Evolutionary conservation across 2,797 vertebrate genomes (phyloP), one percentile per base, ranked within the genome.

Genomic region (Macropodus opercularis): DNA sequence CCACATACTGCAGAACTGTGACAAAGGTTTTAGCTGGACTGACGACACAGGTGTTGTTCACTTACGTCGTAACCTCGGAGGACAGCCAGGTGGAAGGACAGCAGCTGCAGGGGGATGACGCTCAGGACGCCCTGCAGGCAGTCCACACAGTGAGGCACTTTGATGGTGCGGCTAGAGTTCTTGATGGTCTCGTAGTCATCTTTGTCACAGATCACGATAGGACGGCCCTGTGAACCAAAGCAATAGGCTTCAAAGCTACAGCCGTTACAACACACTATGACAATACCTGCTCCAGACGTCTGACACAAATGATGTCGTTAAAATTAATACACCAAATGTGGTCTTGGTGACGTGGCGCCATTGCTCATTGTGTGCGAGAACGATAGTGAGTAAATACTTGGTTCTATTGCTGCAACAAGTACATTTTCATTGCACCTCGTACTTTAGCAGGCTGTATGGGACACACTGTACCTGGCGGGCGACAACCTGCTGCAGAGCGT

Each of bases 51-150:
- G n/a, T n/a, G n/a, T n/a, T n/a, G n/a, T n/a, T n/a, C n/a, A 78
- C 98, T 97, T 72, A 99, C 98, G 0, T 98, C 97, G 0, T 88
- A 99, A 70, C 96, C 97, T 66, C 97, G 83, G 67, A 99, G 94
- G 17, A 98, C 96, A 0, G 98, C 98, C 14, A 99, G 94, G 72
- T 99, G 97, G 91, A 98, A 99, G 63, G 97, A 97, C 75, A 99
- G 93, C 48, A 99, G 91, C 91, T 99, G 98, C 7, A 99, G 92
- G 1, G 98, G 98, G 77, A 99, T 98, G 40, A 99, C 98, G 0
- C 96, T 98, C 63, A 99, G 93, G 82, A 99, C 91, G 32, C 98
- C 98, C 88, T 99, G 98, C 77, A 99, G 92, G 55, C 98, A 99
- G 89, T 99, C 98, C 87, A 98, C 95, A 0, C 95, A 94, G 81